phyloP scores from a whole-genome alignment of 2,797 vertebrate genomes.

The Telmatherina bonti region DNA sequence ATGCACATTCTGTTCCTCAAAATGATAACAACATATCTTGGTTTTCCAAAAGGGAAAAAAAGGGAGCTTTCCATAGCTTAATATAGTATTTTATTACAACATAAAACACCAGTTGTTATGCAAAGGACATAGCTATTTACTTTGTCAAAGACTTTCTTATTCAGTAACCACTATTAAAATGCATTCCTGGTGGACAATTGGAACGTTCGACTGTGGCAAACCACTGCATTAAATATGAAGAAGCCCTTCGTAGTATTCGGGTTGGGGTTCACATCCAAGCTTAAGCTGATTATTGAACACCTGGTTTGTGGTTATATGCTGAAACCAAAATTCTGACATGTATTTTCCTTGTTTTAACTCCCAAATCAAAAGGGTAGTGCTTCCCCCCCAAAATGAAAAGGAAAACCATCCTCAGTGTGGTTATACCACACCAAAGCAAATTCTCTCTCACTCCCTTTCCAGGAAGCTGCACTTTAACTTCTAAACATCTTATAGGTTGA shows the following conservation, averaged over 20 bases:
- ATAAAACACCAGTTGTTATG: neutral
- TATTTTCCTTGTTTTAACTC: neutral
- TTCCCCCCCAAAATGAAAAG: slow-evolving; percentile 11
- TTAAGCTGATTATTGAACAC: neutral
- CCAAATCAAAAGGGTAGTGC: neutral
- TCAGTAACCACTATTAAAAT: neutral
- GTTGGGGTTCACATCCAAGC: neutral
- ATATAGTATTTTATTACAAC: neutral
- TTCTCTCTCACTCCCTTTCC: slow-evolving; percentile 9
- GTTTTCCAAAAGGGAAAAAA: no score
- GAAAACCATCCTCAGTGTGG: neutral
- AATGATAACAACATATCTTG: neutral
- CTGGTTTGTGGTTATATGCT: neutral
- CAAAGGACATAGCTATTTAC: neutral
- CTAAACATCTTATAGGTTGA: slow-evolving; percentile 44
- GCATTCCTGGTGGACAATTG: neutral
- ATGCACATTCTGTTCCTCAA: neutral
- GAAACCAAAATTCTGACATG: neutral
- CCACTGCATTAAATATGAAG: neutral
- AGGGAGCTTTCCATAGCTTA: neutral
- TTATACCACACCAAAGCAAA: slow-evolving; percentile 23
- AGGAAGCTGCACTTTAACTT: slow-evolving; percentile 46
- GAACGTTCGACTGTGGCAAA: neutral
- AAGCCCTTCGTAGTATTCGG: neutral
- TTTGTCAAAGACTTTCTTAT: neutral